Conservation (phyloP, 2,113 vertebrate species). For the Connochaetes taurinus region DNA sequence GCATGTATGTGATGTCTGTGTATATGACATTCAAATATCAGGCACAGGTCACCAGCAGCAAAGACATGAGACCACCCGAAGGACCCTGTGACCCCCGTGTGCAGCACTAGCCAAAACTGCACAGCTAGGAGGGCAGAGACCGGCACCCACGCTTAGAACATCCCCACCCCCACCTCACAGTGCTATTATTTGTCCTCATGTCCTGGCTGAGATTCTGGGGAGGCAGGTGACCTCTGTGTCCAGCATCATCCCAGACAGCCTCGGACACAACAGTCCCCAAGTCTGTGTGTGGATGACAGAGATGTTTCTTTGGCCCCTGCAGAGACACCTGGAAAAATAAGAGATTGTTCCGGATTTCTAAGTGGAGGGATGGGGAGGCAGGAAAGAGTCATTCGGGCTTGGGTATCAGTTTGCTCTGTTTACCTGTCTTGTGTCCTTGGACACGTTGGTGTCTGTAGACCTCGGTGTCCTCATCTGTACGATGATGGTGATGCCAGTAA, state of each 20-base stretch:
- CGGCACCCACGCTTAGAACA: neutral
- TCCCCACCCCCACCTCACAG: fast-evolving
- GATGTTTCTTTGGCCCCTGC: neutral
- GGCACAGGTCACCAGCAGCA: neutral
- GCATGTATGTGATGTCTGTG: too few relatives aligned
- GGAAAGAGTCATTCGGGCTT: too few relatives aligned
- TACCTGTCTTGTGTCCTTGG: neutral
- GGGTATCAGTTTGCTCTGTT: neutral
- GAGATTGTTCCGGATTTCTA: neutral
- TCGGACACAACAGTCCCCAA: neutral
- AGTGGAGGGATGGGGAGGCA: neutral
- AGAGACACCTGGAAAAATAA: neutral
- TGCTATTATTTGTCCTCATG: fast-evolving
- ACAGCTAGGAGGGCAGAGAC: neutral
- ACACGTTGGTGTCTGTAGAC: neutral
- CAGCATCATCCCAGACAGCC: neutral
- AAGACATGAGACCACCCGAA: neutral
- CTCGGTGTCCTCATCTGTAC: neutral
- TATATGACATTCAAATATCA: neutral
- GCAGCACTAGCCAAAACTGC: neutral
- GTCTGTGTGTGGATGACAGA: too few relatives aligned
- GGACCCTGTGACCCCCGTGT: fast-evolving
- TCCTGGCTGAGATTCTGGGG: neutral
- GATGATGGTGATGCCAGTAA: neutral
- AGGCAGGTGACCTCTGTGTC: neutral